Percentiles rank a stretch among this genome's conserved stretches.
These are phyloP conservation scores for Cuculus canorus DNA, from an alignment of 2,797 vertebrate species.

Conservation along the genomic window DNA sequence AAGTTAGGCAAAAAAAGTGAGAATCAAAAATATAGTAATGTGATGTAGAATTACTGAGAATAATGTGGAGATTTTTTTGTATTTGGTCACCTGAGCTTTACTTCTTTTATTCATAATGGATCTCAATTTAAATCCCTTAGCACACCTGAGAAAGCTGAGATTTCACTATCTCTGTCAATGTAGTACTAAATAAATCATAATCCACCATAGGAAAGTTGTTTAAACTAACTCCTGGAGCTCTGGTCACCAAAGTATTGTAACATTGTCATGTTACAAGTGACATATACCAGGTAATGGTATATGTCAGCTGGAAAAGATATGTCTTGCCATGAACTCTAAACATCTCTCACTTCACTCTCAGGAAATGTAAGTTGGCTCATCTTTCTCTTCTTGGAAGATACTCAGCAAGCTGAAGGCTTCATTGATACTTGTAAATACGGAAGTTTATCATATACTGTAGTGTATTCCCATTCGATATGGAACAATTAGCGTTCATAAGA, in stretches of 20 bases:
- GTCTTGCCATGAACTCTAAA: conserved; percentile 82
- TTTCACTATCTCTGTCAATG: conserved; percentile 69
- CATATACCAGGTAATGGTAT: conserved; percentile 89
- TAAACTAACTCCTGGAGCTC: conserved; percentile 77
- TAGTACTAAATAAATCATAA: conserved; percentile 73
- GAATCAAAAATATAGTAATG: background rate
- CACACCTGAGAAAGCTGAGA: conserved; percentile 67
- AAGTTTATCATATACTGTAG: conserved; percentile 78
- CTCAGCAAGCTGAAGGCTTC: conserved; percentile 82
- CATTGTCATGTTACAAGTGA: conserved; percentile 73
- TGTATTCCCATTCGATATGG: conserved; percentile 71
- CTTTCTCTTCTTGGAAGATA: conserved; percentile 86
- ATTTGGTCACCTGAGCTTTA: conserved; percentile 67
- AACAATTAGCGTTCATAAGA: conserved; percentile 74
- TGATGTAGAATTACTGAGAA: background rate
- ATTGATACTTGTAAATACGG: conserved; percentile 85
- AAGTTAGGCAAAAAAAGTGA: background rate
- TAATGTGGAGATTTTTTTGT: conserved; percentile 54
- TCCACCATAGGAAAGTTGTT: conserved; percentile 75
- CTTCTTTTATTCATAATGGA: conserved; percentile 65
- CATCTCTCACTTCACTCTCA: conserved; percentile 90
- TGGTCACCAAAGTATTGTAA: conserved; percentile 82
- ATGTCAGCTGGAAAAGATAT: conserved; percentile 90
- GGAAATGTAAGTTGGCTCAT: conserved; percentile 86
- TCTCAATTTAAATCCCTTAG: conserved; percentile 65